These are phyloP conservation scores for Sinotaia quadrata DNA, from an alignment of 2,888 invertebrate species.

Conservation along the genomic window DNA sequence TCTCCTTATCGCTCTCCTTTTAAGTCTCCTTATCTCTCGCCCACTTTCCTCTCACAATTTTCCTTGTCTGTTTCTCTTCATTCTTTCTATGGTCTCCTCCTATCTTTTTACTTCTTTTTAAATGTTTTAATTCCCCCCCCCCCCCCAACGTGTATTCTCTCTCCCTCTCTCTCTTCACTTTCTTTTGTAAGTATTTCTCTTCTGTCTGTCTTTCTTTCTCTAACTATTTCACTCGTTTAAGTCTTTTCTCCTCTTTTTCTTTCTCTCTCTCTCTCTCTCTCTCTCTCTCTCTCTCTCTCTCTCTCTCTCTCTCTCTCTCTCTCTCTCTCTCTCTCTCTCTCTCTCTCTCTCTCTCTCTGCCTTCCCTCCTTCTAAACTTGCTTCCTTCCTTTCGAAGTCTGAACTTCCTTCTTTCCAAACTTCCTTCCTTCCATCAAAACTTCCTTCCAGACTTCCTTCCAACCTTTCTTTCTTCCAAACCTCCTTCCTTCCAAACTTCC, in stretches of 20 bases:
- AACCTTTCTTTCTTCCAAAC: too few relatives aligned
- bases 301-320: not conserved
- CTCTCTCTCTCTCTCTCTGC: slow-evolving; percentile 5
- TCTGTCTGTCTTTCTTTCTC: not conserved
- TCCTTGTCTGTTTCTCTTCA: not conserved
- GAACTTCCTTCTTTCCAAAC: too few relatives aligned
- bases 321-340: not conserved
- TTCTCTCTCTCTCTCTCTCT: not conserved
- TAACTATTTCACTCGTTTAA: not conserved
- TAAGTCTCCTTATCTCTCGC: not conserved
- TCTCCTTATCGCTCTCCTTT: not conserved
- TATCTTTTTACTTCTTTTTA: not conserved
- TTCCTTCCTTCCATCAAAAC: too few relatives aligned
- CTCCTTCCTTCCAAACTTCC: too few relatives aligned
- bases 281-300: not conserved
- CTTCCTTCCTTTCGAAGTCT: too few relatives aligned
- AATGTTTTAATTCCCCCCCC: not conserved
- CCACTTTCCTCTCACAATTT: slow-evolving; percentile 10
- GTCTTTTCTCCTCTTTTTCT: not conserved
- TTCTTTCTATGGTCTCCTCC: not conserved
- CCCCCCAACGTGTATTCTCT: not conserved
- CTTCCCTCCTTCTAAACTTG: too few relatives aligned
- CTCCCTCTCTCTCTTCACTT: slow-evolving; percentile 8
- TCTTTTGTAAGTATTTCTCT: not conserved
- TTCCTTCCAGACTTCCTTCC: too few relatives aligned